phyloP scores from a whole-genome alignment of 2,797 vertebrate genomes.

The Cuculus canorus region DNA sequence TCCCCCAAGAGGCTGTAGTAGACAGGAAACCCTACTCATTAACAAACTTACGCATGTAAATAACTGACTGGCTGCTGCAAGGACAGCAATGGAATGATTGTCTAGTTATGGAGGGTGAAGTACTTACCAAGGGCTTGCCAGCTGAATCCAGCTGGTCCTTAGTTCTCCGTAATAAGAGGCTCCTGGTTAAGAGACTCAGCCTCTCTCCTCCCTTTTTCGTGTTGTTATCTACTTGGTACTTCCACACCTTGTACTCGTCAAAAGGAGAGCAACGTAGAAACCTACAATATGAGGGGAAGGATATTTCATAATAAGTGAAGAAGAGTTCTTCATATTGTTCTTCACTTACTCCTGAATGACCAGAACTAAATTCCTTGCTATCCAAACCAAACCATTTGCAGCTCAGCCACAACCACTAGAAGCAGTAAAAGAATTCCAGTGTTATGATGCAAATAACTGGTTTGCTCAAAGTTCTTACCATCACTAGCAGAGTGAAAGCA shows the following conservation, averaged over 20 bases:
- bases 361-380: background rate
- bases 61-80: background rate
- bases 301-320: background rate
- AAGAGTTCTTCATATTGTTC: background rate
- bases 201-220: conserved; percentile 91
- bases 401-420: background rate
- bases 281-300: conserved; percentile 68
- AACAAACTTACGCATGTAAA: background rate
- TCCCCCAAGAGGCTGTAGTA: background rate
- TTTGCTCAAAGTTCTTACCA: background rate
- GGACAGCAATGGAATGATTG: background rate
- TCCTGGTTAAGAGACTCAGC: conserved; percentile 89
- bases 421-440: background rate
- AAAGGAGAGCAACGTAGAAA: conserved; percentile 95
- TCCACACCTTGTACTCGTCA: conserved; percentile 94
- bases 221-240: conserved; percentile 93
- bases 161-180: conserved; percentile 89
- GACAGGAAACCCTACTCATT: background rate
- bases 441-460: background rate
- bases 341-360: background rate
- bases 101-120: background rate
- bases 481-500: background rate
- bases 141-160: conserved; percentile 86
- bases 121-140: conserved; percentile 89
- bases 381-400: background rate